These are phyloP conservation scores for Antheraea mylitta DNA, from an alignment of 1,140 invertebrate species.

Conservation along the genomic window DNA sequence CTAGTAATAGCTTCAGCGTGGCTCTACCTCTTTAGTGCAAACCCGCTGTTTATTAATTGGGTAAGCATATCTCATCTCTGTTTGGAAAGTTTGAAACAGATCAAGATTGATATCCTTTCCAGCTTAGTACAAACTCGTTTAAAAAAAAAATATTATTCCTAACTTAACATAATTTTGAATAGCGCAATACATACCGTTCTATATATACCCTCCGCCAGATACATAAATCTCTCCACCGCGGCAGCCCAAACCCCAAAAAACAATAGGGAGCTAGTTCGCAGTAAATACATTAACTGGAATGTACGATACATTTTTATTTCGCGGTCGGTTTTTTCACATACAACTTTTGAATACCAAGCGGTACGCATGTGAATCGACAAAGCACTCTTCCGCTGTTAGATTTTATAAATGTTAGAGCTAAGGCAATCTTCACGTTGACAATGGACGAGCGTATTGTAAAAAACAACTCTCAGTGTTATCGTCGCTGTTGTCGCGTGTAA, in stretches of 20 bases:
- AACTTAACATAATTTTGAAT: neutral
- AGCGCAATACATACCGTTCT: neutral
- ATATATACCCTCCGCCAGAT: neutral
- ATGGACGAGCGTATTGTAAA: slow-evolving; percentile 25
- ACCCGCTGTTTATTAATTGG: no score
- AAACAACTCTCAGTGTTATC: slow-evolving; percentile 14
- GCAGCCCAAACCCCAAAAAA: neutral
- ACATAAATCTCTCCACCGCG: neutral
- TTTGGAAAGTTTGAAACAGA: no score
- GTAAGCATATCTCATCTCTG: no score
- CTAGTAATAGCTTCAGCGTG: no score
- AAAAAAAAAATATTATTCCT: neutral
- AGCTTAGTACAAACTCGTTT: no score
- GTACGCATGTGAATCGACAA: slow-evolving; percentile 18
- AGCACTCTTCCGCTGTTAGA: slow-evolving; percentile 27
- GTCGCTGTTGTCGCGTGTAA: slow-evolving; percentile 17
- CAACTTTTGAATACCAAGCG: neutral
- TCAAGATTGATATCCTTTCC: no score
- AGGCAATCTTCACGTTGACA: slow-evolving; percentile 32
- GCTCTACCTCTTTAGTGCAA: no score
- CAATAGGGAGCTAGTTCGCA: neutral
- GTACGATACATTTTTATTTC: neutral
- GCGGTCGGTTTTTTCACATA: neutral
- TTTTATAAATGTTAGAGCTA: slow-evolving; percentile 31
- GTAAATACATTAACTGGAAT: neutral